Evolutionary conservation across 2,888 invertebrate genomes (phyloP).

Genomic region (Xanthostigma xanthostigma): DNA sequence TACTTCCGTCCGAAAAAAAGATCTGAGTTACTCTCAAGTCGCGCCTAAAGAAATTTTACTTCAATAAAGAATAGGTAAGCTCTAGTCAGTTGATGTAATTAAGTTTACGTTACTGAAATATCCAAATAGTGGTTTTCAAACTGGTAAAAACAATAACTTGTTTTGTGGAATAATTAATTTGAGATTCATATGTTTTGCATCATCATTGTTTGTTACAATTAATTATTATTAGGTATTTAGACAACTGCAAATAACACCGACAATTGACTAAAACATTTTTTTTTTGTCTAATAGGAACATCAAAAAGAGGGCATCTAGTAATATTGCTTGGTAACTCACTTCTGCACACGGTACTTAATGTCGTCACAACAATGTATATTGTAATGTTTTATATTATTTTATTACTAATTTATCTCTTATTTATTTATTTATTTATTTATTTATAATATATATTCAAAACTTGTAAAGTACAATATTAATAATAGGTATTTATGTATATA

Average conservation of each 20-base stretch:
- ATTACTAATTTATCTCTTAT: not conserved
- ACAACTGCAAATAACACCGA: constrained; percentile 9
- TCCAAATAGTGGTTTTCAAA: no score
- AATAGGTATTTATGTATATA: not conserved
- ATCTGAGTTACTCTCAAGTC: no score
- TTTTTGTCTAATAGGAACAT: constrained; percentile 27
- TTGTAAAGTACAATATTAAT: not conserved
- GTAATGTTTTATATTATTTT: not conserved
- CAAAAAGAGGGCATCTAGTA: constrained; percentile 16
- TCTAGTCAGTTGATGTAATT: no score
- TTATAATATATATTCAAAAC: not conserved
- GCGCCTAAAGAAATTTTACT: no score
- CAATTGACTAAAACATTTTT: constrained; percentile 20
- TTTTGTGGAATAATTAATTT: no score
- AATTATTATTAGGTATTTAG: no score
- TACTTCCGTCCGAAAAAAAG: no score
- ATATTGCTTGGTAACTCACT: constrained; percentile 23
- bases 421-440: not conserved
- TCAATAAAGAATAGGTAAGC: no score
- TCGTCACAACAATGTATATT: not conserved
- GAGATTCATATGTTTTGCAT: no score
- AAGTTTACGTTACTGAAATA: no score
- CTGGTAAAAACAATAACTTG: no score
- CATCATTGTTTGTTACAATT: no score
- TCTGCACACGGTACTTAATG: not conserved